Evolutionary conservation across 2,888 invertebrate species (phyloP), one percentile per base, ranked within the genome.

Genomic region (Oxystoma pomonae): DNA sequence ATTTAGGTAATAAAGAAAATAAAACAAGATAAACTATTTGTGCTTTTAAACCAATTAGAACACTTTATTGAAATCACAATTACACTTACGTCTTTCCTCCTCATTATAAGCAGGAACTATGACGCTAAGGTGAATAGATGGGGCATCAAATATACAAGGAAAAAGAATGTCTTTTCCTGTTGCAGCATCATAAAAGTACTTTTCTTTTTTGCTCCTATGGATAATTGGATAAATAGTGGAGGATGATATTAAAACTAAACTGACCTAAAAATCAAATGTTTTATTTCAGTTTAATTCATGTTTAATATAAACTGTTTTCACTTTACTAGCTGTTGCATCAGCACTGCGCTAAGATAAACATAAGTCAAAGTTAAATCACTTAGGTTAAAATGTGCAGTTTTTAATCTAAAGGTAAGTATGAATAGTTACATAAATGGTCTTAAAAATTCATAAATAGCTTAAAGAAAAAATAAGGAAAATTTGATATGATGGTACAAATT

Each of bases 21-120:
- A n/a, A n/a, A n/a, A n/a, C n/a, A n/a, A n/a, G n/a, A n/a, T n/a
- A n/a, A n/a, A n/a, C n/a, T n/a, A n/a, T n/a, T n/a, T n/a, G n/a
- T n/a, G n/a, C n/a, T n/a, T n/a, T n/a, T n/a, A n/a, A n/a, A n/a
- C n/a, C n/a, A n/a, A n/a, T n/a, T n/a, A n/a, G n/a, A n/a, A n/a
- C n/a, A n/a, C n/a, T n/a, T n/a, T n/a, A n/a, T n/a, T n/a, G n/a
- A n/a, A n/a, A n/a, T n/a, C n/a, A n/a, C n/a, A n/a, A n/a, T n/a
- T n/a, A n/a, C n/a, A n/a, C n/a, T 86, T 85, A 96, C 96, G 83
- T 83, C 98, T 85, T 67, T 87, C 82, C 82, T 96, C 92, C 82
- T 99, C 99, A 85, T 98, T 95, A 78, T 95, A 99, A 5, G 99
- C 98, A 59, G 99, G 99, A 66, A 99, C 88, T 70, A 99, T 86